Evolutionary conservation across 2,113 vertebrate species (phyloP), one percentile per base, ranked within the genome.

Genomic region (Thinocorus orbignyianus): DNA sequence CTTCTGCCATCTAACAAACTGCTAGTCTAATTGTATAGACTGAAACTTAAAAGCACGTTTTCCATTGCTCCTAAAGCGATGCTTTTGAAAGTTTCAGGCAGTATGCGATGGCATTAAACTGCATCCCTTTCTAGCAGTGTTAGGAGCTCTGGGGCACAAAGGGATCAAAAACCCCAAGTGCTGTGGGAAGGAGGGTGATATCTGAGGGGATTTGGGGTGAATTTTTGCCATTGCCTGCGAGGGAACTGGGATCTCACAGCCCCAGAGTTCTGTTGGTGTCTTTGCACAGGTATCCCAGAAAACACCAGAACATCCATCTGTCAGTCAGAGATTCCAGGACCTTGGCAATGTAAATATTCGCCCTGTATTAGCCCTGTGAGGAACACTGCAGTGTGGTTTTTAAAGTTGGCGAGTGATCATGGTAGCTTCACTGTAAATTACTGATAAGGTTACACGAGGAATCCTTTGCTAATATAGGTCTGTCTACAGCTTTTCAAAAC

Each of bases 301-400:
- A 48, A 13, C 33, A 37, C 48, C 31, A 8, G 58, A 64, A 24
- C 8, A 8, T 49, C n/a, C 9, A 5, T 4, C 26, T 6, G 2
- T 44, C 44, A 44, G 15, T 41, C 39, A 20, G 14, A 23, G 23
- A 16, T 48, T 61, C 16, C 73, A 66, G n/a, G 41, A 64, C n/a
- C 23, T 51, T 65, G 30, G 28, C 22, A 41, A 17, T 1, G 0
- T 48, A 62, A 77, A 13, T 18, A 8, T 46, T 58, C 5, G 0
- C 46, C n/a, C 14, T 49, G 37, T 46, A 2, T 51, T 79, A n/a
- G 30, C 20, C 39, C 26, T 42, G 15, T 83, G 55, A 72, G 64
- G 31, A 39, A 7, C 8, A 39, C 6, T 24, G 4, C 23, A 18
- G 22, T 15, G n/a, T 12, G 17, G 71, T 41, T 41, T 10, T 1